Evolutionary conservation across 2,797 vertebrate species (phyloP).

Genomic region (Rhincodon typus): DNA sequence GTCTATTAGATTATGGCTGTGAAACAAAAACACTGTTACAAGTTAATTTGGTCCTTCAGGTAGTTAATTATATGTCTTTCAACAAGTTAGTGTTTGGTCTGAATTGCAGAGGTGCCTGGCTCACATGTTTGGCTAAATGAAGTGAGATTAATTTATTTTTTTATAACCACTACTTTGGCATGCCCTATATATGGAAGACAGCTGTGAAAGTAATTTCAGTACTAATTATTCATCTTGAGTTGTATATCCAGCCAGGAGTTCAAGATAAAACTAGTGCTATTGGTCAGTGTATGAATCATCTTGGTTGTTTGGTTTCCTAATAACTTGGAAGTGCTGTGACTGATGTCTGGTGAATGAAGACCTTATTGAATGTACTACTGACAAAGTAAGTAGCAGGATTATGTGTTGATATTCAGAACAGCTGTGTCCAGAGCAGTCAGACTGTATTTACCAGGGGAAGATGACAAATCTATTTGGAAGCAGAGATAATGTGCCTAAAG

Average conservation of each 20-base stretch:
- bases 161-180: background rate
- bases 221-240: background rate
- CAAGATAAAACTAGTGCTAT: background rate
- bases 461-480: background rate
- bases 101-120: background rate
- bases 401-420: conserved; percentile 1
- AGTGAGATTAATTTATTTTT: background rate
- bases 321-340: background rate
- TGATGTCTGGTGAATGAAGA: background rate
- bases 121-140: background rate
- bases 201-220: background rate
- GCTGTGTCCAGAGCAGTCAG: background rate
- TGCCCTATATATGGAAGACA: background rate
- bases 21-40: background rate
- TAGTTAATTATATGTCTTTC: background rate
- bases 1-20: background rate
- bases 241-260: background rate
- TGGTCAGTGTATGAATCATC: background rate
- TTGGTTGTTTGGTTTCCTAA: conserved; percentile 16
- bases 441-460: background rate
- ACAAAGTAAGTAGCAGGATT: background rate
- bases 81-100: background rate
- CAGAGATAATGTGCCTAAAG: background rate
- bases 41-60: background rate
- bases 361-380: background rate